Base-by-base conservation (phyloP, 2,113 vertebrate species). In the Chaetodon trifascialis region DNA sequence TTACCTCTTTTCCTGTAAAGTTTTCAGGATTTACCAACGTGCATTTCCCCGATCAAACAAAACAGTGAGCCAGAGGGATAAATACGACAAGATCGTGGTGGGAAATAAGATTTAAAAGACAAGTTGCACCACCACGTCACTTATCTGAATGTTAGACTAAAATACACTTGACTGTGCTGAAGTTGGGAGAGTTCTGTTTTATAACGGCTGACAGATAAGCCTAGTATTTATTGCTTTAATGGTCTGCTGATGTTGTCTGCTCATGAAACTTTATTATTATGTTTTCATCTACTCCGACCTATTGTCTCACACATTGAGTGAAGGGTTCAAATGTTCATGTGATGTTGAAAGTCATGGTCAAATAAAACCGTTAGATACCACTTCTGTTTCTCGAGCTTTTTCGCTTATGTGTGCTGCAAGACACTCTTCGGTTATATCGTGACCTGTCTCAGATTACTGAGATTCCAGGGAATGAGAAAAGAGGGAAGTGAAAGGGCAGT, bases 1-100 rank as follows among this genome's bases (percentile, higher is more conserved):
- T 88, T 78, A 79, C 56, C 73, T 73, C 38, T 47, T 40, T 82
- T 82, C 73, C 82, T 84, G 78, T 86, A 87, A 88, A 60, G 51
- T 21, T 42, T 68, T 30, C 17, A 77, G 46, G 58, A 42, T 80
- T 89, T 82, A 85, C 69, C 68, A 23, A n/a, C 0, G 1, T 72
- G 47, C 54, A 79, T 40, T 82, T 82, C 12, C 34, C 30, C 14
- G 16, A 68, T 30, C 15, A 15, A 67, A 73, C 40, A n/a, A 73
- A 65, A 64, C 55, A 69, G 21, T 58, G n/a, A n/a, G 25, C 17
- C 36, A 19, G 5, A 21, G 4, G 34, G 56, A 54, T 11, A 38
- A 81, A 62, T 49, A 30, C 42, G 65, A 30, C 65, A 79, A 66
- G 11, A 38, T 78, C 62, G 77, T 80, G 15, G 44, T 46, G 66